Base-by-base conservation (phyloP, 1,140 invertebrate species). In the Pseudomyrmex flavicornis region DNA sequence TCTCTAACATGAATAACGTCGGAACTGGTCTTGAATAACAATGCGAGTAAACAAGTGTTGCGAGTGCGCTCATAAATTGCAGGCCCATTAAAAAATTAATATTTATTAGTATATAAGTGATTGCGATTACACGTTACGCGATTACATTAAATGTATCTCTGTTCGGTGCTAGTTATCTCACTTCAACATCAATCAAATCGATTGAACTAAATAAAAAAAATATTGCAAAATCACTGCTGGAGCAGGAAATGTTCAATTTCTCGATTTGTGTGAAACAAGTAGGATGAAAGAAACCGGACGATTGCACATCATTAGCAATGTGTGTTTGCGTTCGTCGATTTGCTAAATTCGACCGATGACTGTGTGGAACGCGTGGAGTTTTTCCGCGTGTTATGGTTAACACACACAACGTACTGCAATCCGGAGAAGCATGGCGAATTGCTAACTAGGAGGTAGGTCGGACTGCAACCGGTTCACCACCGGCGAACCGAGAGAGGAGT, bases 331-430 rank as follows among this genome's bases (percentile, higher is more conserved):
- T 70, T 79, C 65, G 35, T 48, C 65, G 63, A 70, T 70, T 79
- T 48, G 17, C 20, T 15, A 15, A 69, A 48, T 79, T 44, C 15
- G 4, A 13, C 9, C 75, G 35, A 58, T 46, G 17, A 35, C 10
- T 15, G 20, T 22, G 44, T 22, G 44, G 1, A 35, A 17, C 26
- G 50, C 17, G 20, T 7, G 2, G 15, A 54, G 22, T 80, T 80
- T 70, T 80, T 70, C 54, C 56, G 15, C 76, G 9, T 72, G 46
- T 79, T 70, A 72, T n/a, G 7, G 46, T 7, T 72, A 80, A 72
- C 46, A 50, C 35, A 35, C 5, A 35, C 35, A 7, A 7, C 35
- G 35, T 5, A 35, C 22, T 35, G 66, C 70, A 59, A 69, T 35
- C 35, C 13, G n/a, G 20, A 22, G 20, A 35, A 20, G 76, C 54